A percentile compares a stretch with the other conserved stretches of the same genome.
Conservation (phyloP, 2,797 vertebrate genomes). For the Crocidura indochinensis region DNA sequence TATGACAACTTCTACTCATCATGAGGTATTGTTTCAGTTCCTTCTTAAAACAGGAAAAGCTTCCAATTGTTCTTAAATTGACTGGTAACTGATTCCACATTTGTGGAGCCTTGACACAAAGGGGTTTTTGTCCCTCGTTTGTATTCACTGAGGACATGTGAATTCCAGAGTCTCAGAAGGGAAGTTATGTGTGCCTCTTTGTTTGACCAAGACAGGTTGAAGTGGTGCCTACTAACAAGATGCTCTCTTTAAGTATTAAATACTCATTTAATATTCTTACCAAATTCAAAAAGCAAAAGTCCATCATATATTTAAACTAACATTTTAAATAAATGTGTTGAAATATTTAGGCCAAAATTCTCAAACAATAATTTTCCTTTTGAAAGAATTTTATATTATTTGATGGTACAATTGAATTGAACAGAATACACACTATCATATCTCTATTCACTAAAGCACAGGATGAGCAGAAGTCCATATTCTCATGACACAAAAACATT, state of each 20-base stretch:
- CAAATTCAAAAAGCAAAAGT: background rate
- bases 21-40: conserved; percentile 89
- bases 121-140: conserved; percentile 87
- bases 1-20: conserved; percentile 88
- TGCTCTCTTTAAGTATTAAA: background rate
- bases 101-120: conserved; percentile 89
- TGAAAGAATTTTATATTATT: background rate
- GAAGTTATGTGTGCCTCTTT: conserved; percentile 80
- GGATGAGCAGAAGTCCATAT: background rate
- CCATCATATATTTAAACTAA: background rate
- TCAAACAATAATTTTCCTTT: background rate
- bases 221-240: conserved; percentile 21
- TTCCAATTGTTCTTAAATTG: conserved; percentile 90
- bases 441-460: conserved; percentile 19
- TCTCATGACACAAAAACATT: background rate
- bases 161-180: conserved; percentile 81
- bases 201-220: conserved; percentile 79
- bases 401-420: background rate
- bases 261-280: background rate
- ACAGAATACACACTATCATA: background rate
- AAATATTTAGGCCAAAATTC: conserved; percentile 3
- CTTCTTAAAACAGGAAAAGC: conserved; percentile 90
- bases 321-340: background rate
- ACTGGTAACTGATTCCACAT: conserved; percentile 90
- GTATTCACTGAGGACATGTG: conserved; percentile 84